A percentile compares a stretch with the other conserved stretches of the same genome.
phyloP scores from a whole-genome alignment of 2,888 invertebrate species.

The Parnassius smintheus region DNA sequence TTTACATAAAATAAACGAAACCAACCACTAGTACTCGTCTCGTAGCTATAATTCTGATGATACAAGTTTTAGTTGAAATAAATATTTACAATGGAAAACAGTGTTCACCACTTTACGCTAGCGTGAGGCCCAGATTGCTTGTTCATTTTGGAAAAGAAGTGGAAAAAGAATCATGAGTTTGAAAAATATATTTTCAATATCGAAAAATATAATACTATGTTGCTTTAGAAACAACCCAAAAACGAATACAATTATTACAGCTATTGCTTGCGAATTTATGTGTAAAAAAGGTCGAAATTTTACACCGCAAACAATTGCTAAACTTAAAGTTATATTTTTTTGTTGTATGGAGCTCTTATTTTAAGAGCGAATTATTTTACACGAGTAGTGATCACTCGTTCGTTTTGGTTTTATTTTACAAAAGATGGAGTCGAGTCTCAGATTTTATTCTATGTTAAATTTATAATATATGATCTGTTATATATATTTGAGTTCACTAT shows the following conservation, averaged over 20 bases:
- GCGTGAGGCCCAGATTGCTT: neutral
- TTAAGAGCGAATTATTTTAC: too few species aligned
- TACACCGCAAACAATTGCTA: constrained; percentile 1
- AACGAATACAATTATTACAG: constrained; percentile 12
- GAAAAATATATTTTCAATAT: neutral
- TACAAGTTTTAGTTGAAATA: neutral
- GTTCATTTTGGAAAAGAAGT: neutral
- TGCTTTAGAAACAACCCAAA: constrained; percentile 13
- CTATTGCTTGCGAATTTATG: constrained; percentile 7
- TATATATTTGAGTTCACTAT: too few species aligned
- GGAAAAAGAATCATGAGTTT: neutral
- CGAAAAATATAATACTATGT: constrained; percentile 5
- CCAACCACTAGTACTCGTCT: too few species aligned
- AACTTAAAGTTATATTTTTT: constrained; percentile 1
- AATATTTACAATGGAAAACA: neutral
- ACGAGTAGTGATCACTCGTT: too few species aligned
- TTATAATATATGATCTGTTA: too few species aligned
- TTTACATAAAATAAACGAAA: too few species aligned
- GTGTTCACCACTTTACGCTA: neutral
- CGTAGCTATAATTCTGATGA: too few species aligned
- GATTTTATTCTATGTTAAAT: too few species aligned
- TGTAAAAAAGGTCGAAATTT: constrained; percentile 8
- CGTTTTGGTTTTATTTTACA: too few species aligned
- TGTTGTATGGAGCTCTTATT: too few species aligned
- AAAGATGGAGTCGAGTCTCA: too few species aligned